Percentiles rank a stretch among this genome's conserved stretches.
phyloP scores from a whole-genome alignment of 2,888 invertebrate genomes.

The Galeruca laticollis region DNA sequence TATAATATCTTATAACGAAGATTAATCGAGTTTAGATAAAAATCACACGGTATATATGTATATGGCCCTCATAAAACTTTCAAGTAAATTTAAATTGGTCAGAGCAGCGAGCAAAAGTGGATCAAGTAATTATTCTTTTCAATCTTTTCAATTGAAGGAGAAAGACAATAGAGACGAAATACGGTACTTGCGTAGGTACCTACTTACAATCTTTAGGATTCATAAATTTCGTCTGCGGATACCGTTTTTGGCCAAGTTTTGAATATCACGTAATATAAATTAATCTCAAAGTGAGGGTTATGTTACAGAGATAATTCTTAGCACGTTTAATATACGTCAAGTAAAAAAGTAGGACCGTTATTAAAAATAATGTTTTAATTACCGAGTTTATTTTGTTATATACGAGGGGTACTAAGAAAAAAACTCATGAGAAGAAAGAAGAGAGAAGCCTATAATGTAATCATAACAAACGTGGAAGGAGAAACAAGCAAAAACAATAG shows the following conservation, averaged over 20 bases:
- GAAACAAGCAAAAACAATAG: no score
- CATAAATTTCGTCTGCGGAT: slow-evolving; percentile 27
- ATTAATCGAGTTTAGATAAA: background rate
- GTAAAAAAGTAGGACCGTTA: background rate
- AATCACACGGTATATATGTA: slow-evolving; percentile 1
- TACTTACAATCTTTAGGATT: slow-evolving; percentile 13
- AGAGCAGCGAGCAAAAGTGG: slow-evolving; percentile 20
- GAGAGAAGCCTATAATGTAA: no score
- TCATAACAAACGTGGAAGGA: no score
- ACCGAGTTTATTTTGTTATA: no score
- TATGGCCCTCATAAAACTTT: slow-evolving; percentile 11
- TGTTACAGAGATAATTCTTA: background rate
- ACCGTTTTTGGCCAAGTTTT: slow-evolving; percentile 36
- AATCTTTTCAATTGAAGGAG: slow-evolving; percentile 29
- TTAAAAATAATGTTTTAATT: no score
- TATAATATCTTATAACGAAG: background rate
- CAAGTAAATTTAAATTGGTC: slow-evolving; percentile 24
- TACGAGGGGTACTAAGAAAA: no score
- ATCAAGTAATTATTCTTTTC: slow-evolving; percentile 31
- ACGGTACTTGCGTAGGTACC: slow-evolving; percentile 23
- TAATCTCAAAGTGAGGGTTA: slow-evolving; percentile 11
- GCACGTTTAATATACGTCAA: background rate
- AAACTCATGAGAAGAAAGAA: no score
- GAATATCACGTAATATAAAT: background rate
- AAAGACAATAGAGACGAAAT: slow-evolving; percentile 33